Base-by-base conservation (phyloP, 2,797 vertebrate species). In the Pangasius sanitwongsei region DNA sequence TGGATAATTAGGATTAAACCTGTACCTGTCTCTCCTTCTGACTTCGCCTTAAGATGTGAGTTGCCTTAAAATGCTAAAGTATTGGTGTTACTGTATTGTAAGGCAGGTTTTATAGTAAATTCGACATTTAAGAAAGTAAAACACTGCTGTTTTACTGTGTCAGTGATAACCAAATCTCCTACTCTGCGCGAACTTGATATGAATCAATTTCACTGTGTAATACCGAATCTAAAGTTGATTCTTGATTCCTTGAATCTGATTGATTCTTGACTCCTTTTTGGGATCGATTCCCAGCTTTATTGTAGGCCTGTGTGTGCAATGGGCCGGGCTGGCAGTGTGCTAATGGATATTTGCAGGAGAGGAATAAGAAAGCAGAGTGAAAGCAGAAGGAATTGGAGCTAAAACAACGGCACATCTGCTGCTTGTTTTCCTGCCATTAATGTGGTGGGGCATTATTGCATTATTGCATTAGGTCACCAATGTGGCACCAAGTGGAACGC, bases 321-420 rank as follows among this genome's bases (percentile, higher is more conserved):
- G 94, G 95, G 94, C 94, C 92, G 95, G 95, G 94, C 86, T 94
- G 92, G 85, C 90, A 83, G 53, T 59, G 69, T 72, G 50, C 23
- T 57, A 74, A 20, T 41, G 67, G 50, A 74, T 41, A 57, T 72
- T 70, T 72, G 84, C 31, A 72, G 13, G 23, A 74, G 34, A 69
- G 67, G 44, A 55, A 55, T 55, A 85, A 85, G 63, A 55, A 70
- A 37, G n/a, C n/a, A 85, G 31, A 20, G 57, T 44, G 59, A 50
- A 84, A 69, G 83, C 72, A 61, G 74, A 78, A 72, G 69, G 25
- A 41, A 83, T 20, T 84, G 55, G 28, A 84, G 44, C n/a, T 31
- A 57, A 85, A 87, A 87, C 41, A 87, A 50, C 44, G 5, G 31
- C 74, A 87, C 57, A 87, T 50, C 74, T 87, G 86, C 74, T 50